Conservation (phyloP, 2,888 invertebrate genomes). For the Anorthoa munda region DNA sequence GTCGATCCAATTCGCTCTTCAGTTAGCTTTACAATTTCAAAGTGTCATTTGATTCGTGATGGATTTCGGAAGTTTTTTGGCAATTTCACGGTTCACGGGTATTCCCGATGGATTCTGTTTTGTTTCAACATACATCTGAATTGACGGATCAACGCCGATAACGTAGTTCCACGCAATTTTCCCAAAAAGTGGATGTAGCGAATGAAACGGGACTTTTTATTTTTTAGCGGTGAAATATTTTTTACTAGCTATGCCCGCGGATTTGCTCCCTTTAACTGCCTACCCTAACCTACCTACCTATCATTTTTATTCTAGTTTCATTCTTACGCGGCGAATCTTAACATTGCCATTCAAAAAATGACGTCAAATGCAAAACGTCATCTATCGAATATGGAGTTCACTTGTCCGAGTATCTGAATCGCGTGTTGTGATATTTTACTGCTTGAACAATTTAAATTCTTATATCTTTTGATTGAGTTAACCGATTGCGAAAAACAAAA, state of each 20-base stretch:
- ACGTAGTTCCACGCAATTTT: conserved; percentile 61
- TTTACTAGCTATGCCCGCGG: not conserved
- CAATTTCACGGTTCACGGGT: conserved; percentile 87
- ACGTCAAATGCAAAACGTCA: no score
- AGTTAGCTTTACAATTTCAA: conserved; percentile 89
- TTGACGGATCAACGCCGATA: conserved; percentile 63
- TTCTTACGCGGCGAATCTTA: no score
- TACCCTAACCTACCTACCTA: no score
- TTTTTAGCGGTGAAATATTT: conserved; percentile 16
- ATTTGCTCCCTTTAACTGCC: no score
- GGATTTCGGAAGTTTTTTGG: conserved; percentile 88
- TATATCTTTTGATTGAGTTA: no score
- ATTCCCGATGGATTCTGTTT: conserved; percentile 81
- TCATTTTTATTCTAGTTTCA: no score
- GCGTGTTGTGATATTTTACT: no score
- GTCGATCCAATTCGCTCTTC: conserved; percentile 86
- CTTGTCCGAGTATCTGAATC: no score
- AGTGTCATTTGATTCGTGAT: conserved; percentile 90
- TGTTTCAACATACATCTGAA: conserved; percentile 79
- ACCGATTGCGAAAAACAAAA: no score
- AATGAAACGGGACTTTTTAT: conserved; percentile 38
- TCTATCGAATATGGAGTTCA: no score
- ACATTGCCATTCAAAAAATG: no score
- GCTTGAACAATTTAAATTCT: no score
- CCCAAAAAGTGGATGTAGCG: conserved; percentile 49